A percentile compares a stretch with the other conserved stretches of the same genome.
phyloP scores from a whole-genome alignment of 1,140 invertebrate species.

The Apolygus lucorum region DNA sequence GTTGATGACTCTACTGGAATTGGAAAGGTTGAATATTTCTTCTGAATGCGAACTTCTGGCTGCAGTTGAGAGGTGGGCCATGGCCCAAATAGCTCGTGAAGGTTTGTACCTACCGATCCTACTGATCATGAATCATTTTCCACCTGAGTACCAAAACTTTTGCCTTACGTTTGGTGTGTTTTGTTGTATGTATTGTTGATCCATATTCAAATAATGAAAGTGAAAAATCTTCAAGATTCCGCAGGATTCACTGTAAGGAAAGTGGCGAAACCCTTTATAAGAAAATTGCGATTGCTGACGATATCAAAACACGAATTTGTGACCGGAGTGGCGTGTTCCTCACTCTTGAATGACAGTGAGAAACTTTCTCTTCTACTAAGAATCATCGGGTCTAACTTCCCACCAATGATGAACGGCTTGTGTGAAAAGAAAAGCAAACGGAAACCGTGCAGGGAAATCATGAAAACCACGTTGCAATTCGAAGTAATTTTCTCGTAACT shows the following conservation, averaged over 20 bases:
- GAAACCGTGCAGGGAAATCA: constrained; percentile 6
- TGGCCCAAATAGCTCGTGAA: constrained; percentile 36
- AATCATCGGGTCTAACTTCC: constrained; percentile 2
- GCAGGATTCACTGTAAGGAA: not conserved
- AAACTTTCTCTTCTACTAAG: constrained; percentile 52
- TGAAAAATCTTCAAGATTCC: too few species aligned
- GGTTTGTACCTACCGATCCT: too few species aligned
- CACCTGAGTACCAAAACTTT: too few species aligned
- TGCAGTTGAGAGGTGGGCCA: constrained; percentile 58
- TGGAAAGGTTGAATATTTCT: constrained; percentile 58
- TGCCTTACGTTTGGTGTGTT: too few species aligned
- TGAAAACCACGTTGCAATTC: constrained; percentile 4
- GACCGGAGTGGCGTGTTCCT: constrained; percentile 60
- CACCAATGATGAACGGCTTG: constrained; percentile 24
- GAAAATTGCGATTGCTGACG: constrained; percentile 64
- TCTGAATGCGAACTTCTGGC: constrained; percentile 67
- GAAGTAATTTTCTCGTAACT: too few species aligned
- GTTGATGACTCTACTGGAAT: constrained; percentile 60
- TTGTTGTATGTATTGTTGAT: too few species aligned
- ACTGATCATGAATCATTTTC: too few species aligned
- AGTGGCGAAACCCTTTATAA: constrained; percentile 37
- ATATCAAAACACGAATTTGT: constrained; percentile 70
- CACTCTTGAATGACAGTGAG: constrained; percentile 60
- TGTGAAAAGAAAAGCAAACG: constrained; percentile 24
- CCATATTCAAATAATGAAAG: too few species aligned